Percentiles rank a stretch among this genome's conserved stretches.
Evolutionary conservation across 2,797 vertebrate species (phyloP).

Genomic region (Carcharodon carcharias): DNA sequence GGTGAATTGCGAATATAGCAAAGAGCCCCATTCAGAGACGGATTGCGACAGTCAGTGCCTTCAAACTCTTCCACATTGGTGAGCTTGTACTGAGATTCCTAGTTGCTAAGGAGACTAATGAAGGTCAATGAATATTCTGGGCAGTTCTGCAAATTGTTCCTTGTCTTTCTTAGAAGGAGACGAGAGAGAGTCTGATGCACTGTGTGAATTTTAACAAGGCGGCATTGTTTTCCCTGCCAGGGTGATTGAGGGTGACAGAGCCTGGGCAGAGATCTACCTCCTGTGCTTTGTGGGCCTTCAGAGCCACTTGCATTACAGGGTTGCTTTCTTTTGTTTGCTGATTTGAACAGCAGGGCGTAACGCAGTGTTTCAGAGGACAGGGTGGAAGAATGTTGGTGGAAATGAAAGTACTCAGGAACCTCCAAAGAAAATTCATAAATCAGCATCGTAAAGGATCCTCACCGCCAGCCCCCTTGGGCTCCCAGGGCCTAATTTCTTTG

Average conservation of each 20-base stretch:
- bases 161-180: neutral
- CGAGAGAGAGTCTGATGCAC: neutral
- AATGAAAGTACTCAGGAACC: neutral
- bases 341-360: neutral
- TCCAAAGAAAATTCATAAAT: neutral
- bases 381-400: neutral
- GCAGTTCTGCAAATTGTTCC: neutral
- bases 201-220: neutral
- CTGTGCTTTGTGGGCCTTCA: neutral
- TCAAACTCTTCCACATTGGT: neutral
- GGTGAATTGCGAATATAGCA: neutral
- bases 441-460: neutral
- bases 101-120: neutral
- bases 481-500: neutral
- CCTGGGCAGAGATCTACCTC: neutral
- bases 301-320: neutral
- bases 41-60: neutral
- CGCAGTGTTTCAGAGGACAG: neutral
- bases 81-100: neutral
- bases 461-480: neutral
- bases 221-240: slow-evolving; percentile 2
- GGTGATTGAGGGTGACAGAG: neutral
- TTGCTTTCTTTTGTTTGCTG: neutral
- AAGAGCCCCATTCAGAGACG: neutral
- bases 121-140: neutral